phyloP scores from a whole-genome alignment of 2,113 vertebrate genomes.

The Rafetus swinhoei region DNA sequence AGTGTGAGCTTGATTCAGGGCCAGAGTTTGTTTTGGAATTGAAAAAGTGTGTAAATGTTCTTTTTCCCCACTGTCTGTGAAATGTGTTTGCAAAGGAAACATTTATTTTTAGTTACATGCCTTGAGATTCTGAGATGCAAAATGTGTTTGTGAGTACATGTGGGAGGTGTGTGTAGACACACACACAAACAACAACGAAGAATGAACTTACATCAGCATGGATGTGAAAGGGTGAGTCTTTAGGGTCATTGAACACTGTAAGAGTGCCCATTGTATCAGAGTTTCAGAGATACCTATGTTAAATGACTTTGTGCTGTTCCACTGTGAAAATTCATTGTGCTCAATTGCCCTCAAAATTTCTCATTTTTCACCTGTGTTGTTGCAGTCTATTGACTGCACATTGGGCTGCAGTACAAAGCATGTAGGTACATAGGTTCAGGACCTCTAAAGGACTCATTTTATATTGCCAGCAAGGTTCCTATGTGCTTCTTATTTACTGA shows the following conservation, averaged over 20 bases:
- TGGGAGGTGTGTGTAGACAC: neutral
- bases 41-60: neutral
- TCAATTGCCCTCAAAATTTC: conserved; percentile 71
- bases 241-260: conserved; percentile 63
- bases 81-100: neutral
- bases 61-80: neutral
- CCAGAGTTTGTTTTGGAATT: neutral
- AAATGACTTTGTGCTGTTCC: conserved; percentile 62
- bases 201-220: neutral
- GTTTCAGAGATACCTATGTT: conserved; percentile 64
- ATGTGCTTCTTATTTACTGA: neutral
- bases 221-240: conserved; percentile 56
- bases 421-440: neutral
- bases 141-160: neutral
- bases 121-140: neutral
- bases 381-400: conserved; percentile 27
- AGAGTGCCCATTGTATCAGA: conserved; percentile 66
- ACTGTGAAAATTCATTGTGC: conserved; percentile 65
- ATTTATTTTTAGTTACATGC: neutral
- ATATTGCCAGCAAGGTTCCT: neutral
- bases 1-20: neutral
- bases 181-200: neutral
- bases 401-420: neutral
- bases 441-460: neutral
- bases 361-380: conserved; percentile 57